Conservation (phyloP, 1,140 invertebrate species). For the Pomacea maculata region DNA sequence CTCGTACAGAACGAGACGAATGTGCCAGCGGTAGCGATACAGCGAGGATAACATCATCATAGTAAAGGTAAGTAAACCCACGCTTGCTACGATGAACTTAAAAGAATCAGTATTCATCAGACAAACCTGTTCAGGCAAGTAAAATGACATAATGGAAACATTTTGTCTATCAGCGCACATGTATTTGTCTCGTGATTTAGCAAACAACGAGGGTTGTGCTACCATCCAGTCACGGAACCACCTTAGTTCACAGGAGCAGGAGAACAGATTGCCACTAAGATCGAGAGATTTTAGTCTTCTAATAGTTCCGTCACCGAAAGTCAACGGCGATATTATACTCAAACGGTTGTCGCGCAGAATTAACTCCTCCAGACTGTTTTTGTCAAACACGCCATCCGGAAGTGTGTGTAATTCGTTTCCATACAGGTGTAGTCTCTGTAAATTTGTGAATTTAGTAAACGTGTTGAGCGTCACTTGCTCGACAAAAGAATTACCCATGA, state of each 20-base stretch:
- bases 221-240: slow-evolving; percentile 20
- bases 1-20: too few relatives aligned
- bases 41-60: neutral
- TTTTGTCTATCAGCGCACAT: neutral
- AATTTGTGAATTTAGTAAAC: too few relatives aligned
- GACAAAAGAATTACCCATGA: too few relatives aligned
- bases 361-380: too few relatives aligned
- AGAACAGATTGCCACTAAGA: slow-evolving; percentile 5
- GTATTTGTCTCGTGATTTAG: neutral
- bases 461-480: too few relatives aligned
- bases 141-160: neutral
- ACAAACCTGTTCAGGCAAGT: slow-evolving; percentile 6
- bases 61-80: neutral
- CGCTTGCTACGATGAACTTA: neutral
- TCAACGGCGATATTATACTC: too few relatives aligned
- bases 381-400: too few relatives aligned
- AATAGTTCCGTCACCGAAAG: too few relatives aligned
- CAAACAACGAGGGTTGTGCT: neutral
- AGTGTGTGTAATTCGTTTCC: too few relatives aligned
- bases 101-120: neutral
- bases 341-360: too few relatives aligned
- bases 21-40: too few relatives aligned
- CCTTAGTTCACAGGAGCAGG: slow-evolving; percentile 5
- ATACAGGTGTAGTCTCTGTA: too few relatives aligned
- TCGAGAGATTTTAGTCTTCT: neutral